These are phyloP conservation scores for Lethenteron reissneri DNA, from an alignment of 2,113 vertebrate genomes.

Conservation along the genomic window DNA sequence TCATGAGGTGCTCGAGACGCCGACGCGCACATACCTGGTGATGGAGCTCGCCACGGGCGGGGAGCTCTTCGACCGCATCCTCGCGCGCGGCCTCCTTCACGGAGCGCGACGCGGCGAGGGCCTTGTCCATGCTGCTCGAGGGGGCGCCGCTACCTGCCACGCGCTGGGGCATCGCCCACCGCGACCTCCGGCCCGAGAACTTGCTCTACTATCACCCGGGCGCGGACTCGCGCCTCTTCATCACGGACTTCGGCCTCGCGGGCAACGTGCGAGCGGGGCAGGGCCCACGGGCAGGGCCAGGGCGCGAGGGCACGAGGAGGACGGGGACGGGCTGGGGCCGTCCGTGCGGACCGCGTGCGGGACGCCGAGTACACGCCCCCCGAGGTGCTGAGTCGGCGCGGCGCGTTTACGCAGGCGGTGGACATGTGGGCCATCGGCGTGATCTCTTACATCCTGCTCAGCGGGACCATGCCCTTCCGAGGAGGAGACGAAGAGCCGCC, in stretches of 20 bases:
- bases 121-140: slow-evolving; percentile 89
- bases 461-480: slow-evolving; percentile 96
- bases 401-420: slow-evolving; percentile 83
- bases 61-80: slow-evolving; percentile 93
- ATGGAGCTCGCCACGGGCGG: slow-evolving; percentile 93
- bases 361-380: slow-evolving; percentile 86
- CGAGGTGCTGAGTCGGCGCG: slow-evolving; percentile 63
- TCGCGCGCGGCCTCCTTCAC: slow-evolving; percentile 91
- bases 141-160: slow-evolving; percentile 84
- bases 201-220: slow-evolving; percentile 91
- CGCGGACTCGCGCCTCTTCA: slow-evolving; percentile 89
- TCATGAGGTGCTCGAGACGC: slow-evolving; percentile 95
- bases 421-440: slow-evolving; percentile 96
- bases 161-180: slow-evolving; percentile 77
- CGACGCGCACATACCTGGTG: slow-evolving; percentile 88
- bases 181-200: slow-evolving; percentile 89
- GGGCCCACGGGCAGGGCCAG: slow-evolving; percentile 36
- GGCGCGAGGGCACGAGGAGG: too few species aligned
- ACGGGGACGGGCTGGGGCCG: not conserved
- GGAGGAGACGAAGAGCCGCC: slow-evolving; percentile 80
- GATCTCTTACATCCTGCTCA: slow-evolving; percentile 86
- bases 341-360: slow-evolving; percentile 96
- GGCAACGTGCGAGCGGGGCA: slow-evolving; percentile 67
- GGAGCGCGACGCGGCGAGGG: slow-evolving; percentile 65
- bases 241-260: slow-evolving; percentile 85